Evolutionary conservation across 2,113 vertebrate species (phyloP).

Genomic region (Aspiorhynchus laticeps): DNA sequence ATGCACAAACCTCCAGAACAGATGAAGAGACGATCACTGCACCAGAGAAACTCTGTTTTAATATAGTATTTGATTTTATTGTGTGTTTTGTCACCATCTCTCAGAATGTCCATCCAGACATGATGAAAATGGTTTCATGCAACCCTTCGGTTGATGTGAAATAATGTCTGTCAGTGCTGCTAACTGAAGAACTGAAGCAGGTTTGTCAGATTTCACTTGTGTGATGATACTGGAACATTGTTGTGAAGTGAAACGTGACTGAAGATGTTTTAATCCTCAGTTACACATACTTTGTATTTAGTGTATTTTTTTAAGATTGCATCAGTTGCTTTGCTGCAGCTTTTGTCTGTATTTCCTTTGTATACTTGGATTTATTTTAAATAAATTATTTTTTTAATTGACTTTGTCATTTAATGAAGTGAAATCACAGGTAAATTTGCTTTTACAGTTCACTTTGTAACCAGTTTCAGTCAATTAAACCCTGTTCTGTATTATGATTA

Average conservation of each 20-base stretch:
- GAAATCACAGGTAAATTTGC: not conserved
- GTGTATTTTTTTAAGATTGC: not conserved
- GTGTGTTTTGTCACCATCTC: not conserved
- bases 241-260: not conserved
- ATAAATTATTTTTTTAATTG: not conserved
- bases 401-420: not conserved
- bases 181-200: not conserved
- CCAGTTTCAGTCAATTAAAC: not conserved
- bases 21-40: not conserved
- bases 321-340: not conserved
- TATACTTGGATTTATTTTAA: not conserved
- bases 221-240: not conserved
- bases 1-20: not conserved
- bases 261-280: not conserved
- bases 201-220: not conserved
- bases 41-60: not conserved
- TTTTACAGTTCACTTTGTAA: not conserved
- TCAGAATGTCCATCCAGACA: slow-evolving; percentile 11
- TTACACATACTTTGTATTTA: not conserved
- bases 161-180: not conserved
- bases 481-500: not conserved
- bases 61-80: not conserved
- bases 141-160: not conserved
- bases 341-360: not conserved
- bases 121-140: not conserved